Evolutionary conservation across 2,113 vertebrate genomes (phyloP).

Genomic region (Tursiops truncatus): DNA sequence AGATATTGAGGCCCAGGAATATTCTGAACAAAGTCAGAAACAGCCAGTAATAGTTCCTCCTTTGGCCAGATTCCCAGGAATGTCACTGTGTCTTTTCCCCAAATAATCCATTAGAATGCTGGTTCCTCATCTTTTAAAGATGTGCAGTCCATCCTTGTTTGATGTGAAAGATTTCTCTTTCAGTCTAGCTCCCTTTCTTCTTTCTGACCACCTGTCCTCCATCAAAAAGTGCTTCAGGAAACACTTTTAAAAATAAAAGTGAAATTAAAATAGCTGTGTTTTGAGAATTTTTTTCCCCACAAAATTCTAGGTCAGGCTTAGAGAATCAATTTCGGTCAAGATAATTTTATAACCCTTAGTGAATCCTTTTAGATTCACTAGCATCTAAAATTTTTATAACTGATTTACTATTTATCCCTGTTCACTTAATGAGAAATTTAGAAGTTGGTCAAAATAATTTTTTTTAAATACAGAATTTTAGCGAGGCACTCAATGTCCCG

Average conservation of each 20-base stretch:
- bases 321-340: neutral
- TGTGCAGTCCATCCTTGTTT: neutral
- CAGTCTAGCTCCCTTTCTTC: neutral
- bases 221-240: neutral
- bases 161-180: neutral
- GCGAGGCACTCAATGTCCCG: neutral
- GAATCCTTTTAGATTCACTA: neutral
- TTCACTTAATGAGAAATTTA: conserved; percentile 40
- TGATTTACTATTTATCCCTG: conserved; percentile 1
- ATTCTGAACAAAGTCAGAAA: conserved; percentile 28
- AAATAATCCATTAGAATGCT: neutral
- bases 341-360: neutral
- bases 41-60: neutral
- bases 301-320: neutral
- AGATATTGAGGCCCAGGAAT: conserved; percentile 28
- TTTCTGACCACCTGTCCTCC: conserved; percentile 1
- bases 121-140: neutral
- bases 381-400: neutral
- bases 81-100: neutral
- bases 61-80: conserved; percentile 42
- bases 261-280: neutral
- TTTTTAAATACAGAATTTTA: neutral
- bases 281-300: neutral
- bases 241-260: conserved; percentile 32
- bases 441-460: neutral